Evolutionary conservation across 2,113 vertebrate genomes (phyloP), one percentile per base, ranked within the genome.

Genomic region (Chloebia gouldiae): DNA sequence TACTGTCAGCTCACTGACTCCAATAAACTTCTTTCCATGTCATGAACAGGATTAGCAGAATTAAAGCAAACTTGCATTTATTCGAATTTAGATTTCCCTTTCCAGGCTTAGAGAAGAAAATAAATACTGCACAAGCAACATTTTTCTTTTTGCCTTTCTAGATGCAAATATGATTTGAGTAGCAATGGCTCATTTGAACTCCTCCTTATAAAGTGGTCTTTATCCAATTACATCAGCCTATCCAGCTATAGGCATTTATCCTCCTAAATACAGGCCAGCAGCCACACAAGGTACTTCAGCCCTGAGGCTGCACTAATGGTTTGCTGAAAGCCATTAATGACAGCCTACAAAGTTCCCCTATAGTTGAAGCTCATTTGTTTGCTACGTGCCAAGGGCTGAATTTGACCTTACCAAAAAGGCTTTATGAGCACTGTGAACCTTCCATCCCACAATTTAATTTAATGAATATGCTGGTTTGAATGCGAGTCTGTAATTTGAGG

Each of bases 281-380:
- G 56, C 90, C 92, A 96, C 93, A 95, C 51, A 86, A 92, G 72
- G 82, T 73, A 92, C 82, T 83, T 77, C 81, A 90, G 69, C 44
- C 80, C 69, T 31, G 61, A 90, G 86, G 94, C 80, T 65, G n/a
- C 68, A 10, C 24, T 78, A 78, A 92, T 6, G 57, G 64, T 68
- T 93, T 93, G 57, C 56, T 63, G 57, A 78, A 93, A 94, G 64
- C 90, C 82, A 49, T 90, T 90, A 88, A 83, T 64, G 51, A 88
- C 85, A 68, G 15, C 37, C 72, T 88, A 30, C 39, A 69, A 86
- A 39, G 76, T 56, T 90, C 59, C 56, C 64, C 71, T 78, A 63
- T 40, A 91, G 60, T 92, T 96, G 63, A 90, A 78, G 21, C 51
- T 83, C 72, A 86, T 93, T 94, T 88, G 72, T 88, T 81, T 95